Conservation (phyloP, 2,113 vertebrate genomes). For the Kryptolebias marmoratus region DNA sequence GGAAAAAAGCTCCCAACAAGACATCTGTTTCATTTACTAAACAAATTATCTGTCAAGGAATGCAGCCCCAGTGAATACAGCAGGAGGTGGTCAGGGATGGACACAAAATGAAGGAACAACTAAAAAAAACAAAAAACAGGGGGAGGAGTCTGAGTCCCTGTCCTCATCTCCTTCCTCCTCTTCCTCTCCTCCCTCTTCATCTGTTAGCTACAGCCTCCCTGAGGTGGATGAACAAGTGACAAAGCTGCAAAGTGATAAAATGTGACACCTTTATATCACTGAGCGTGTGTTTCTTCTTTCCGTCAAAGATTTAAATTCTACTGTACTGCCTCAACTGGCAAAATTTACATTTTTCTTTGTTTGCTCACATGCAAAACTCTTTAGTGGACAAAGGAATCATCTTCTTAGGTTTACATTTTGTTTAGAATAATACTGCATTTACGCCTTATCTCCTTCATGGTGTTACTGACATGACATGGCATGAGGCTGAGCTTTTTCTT, state of each 20-base stretch:
- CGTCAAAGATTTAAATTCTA: constrained; percentile 27
- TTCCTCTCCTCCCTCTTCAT: constrained; percentile 19
- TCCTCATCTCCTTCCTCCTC: constrained; percentile 14
- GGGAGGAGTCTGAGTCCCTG: constrained; percentile 26
- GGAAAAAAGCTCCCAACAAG: constrained; percentile 57
- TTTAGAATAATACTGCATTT: neutral
- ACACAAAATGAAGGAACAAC: constrained; percentile 17
- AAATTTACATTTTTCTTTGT: neutral
- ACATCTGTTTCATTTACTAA: constrained; percentile 86
- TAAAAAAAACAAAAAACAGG: constrained; percentile 7
- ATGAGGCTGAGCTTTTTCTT: neutral
- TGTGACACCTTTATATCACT: constrained; percentile 40
- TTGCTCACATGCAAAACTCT: neutral
- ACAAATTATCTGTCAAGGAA: constrained; percentile 75
- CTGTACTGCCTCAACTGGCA: neutral
- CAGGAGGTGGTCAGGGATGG: constrained; percentile 38
- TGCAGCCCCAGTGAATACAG: constrained; percentile 55
- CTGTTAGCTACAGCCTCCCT: constrained; percentile 29
- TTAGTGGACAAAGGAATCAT: neutral
- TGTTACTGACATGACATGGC: neutral
- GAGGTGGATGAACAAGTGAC: constrained; percentile 40
- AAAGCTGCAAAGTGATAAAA: constrained; percentile 43
- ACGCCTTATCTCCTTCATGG: neutral
- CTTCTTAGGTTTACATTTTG: neutral
- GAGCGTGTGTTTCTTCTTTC: constrained; percentile 27